Percentiles rank a stretch among this genome's conserved stretches.
Conservation (phyloP, 2,888 invertebrate species). For the Priocnemis perturbator region DNA sequence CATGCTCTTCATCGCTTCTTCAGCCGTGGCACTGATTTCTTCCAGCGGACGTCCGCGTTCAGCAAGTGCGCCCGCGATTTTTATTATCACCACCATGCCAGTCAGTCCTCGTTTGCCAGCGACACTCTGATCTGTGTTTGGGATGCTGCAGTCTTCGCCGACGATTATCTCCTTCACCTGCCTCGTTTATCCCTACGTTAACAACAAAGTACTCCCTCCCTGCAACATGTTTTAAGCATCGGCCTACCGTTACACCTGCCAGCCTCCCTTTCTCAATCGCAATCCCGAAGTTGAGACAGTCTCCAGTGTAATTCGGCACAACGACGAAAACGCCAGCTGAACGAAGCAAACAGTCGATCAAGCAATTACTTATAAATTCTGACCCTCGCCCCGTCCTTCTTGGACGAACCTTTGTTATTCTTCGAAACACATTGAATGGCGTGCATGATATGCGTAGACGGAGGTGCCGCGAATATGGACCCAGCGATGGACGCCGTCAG, state of each 20-base stretch:
- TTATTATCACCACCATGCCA: slow-evolving; percentile 67
- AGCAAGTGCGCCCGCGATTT: slow-evolving; percentile 69
- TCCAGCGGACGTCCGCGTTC: slow-evolving; percentile 76
- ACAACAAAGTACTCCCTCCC: background rate
- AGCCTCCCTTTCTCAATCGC: slow-evolving; percentile 83
- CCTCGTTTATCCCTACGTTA: background rate
- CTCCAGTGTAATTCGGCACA: slow-evolving; percentile 87
- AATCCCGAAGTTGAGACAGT: slow-evolving; percentile 88
- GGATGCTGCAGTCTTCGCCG: slow-evolving; percentile 73
- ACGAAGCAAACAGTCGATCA: slow-evolving; percentile 24
- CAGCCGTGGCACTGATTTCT: slow-evolving; percentile 72
- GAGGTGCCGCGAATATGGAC: slow-evolving; percentile 86
- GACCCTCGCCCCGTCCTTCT: too few species aligned
- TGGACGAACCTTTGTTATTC: slow-evolving; percentile 77
- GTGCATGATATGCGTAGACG: slow-evolving; percentile 81
- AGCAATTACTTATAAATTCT: too few species aligned
- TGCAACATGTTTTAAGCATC: background rate
- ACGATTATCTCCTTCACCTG: slow-evolving; percentile 67
- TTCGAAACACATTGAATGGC: slow-evolving; percentile 80
- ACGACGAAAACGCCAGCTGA: slow-evolving; percentile 83
- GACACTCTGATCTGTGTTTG: slow-evolving; percentile 60
- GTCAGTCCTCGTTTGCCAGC: slow-evolving; percentile 76
- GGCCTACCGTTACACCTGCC: slow-evolving; percentile 30
- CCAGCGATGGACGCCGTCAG: slow-evolving; percentile 83
- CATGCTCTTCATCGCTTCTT: slow-evolving; percentile 77